Conservation (phyloP, 2,888 invertebrate genomes). For the Eustalomyia histrio region DNA sequence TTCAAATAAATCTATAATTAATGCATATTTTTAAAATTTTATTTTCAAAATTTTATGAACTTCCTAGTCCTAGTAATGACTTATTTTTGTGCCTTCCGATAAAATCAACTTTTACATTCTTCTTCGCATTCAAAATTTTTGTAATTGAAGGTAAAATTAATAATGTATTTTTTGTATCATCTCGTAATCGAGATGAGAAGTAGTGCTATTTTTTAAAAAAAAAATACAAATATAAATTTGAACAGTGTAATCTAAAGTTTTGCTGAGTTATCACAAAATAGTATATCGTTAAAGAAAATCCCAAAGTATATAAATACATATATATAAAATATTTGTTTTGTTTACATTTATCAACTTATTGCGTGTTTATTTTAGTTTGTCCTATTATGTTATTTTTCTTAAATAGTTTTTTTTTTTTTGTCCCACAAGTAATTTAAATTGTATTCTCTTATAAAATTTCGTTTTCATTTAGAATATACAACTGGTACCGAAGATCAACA, state of each 20-base stretch:
- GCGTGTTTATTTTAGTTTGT: background rate
- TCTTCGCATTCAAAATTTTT: too few relatives aligned
- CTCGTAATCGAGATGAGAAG: too few relatives aligned
- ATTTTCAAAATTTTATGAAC: too few relatives aligned
- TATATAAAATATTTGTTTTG: background rate
- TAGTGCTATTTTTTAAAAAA: too few relatives aligned
- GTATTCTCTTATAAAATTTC: background rate
- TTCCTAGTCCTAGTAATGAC: too few relatives aligned
- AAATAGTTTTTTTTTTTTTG: slow-evolving; percentile 29
- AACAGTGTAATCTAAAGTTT: background rate
- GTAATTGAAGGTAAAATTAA: too few relatives aligned
- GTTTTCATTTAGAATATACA: slow-evolving; percentile 80
- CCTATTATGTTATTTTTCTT: slow-evolving; percentile 9
- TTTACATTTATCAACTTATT: slow-evolving; percentile 8
- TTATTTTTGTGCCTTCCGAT: too few relatives aligned
- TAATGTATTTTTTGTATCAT: too few relatives aligned
- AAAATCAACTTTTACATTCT: too few relatives aligned
- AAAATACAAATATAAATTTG: too few relatives aligned
- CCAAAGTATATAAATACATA: background rate
- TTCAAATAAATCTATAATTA: too few relatives aligned
- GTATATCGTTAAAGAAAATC: background rate
- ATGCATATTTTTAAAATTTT: too few relatives aligned
- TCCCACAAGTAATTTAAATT: slow-evolving; percentile 22
- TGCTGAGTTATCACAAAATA: background rate
- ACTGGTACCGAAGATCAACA: slow-evolving; percentile 85